Percentiles rank a stretch among this genome's conserved stretches.
Evolutionary conservation across 1,140 invertebrate species (phyloP).

Genomic region (Metaphire vulgaris): DNA sequence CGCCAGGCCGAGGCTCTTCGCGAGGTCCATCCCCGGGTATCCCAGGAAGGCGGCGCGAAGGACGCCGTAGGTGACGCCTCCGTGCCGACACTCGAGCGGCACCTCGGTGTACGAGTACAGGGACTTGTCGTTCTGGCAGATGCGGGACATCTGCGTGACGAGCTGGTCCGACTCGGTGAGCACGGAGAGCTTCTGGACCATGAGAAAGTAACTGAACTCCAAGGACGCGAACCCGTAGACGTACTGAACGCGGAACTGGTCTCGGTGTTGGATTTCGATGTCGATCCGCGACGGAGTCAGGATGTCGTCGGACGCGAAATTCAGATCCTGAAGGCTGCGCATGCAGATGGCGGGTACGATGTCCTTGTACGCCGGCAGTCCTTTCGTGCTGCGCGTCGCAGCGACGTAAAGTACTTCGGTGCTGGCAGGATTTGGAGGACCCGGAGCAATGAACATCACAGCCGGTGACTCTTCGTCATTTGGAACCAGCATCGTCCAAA

Average conservation of each 20-base stretch:
- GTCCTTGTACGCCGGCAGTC: constrained; percentile 55
- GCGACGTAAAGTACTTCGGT: constrained; percentile 91
- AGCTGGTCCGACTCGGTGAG: constrained; percentile 71
- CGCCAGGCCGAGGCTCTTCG: constrained; percentile 77
- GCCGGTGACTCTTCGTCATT: constrained; percentile 90
- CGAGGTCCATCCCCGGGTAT: constrained; percentile 82
- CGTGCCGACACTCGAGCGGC: constrained; percentile 71
- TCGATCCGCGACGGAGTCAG: constrained; percentile 21
- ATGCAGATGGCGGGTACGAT: constrained; percentile 30
- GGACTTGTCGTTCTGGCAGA: constrained; percentile 91
- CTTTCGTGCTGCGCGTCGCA: constrained; percentile 85
- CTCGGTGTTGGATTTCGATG: constrained; percentile 36
- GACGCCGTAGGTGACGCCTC: constrained; percentile 73
- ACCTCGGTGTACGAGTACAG: constrained; percentile 98
- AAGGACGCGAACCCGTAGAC: constrained; percentile 92
- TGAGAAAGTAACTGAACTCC: constrained; percentile 92
- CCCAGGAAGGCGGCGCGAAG: constrained; percentile 88
- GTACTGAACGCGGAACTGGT: constrained; percentile 67
- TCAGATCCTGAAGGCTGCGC: constrained; percentile 28
- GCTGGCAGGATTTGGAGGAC: constrained; percentile 67
- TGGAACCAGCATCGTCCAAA: constrained; percentile 82
- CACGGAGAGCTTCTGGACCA: constrained; percentile 79
- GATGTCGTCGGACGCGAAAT: constrained; percentile 19
- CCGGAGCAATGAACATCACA: constrained; percentile 91
- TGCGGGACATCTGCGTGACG: constrained; percentile 86